Base-by-base conservation (phyloP, 1,140 invertebrate genomes). In the Bombus breviceps region DNA sequence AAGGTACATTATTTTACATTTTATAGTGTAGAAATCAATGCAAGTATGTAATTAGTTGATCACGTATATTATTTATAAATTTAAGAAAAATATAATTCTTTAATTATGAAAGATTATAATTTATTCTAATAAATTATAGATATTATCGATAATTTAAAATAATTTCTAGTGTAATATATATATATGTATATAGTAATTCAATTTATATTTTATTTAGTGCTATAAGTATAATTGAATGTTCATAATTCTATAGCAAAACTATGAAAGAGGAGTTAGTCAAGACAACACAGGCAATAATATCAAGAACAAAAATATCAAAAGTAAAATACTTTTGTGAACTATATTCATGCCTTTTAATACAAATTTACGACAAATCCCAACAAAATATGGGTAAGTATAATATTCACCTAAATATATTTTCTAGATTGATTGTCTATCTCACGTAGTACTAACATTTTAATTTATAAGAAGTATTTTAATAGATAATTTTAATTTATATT, bases 301-400 rank as follows among this genome's bases (percentile, higher is more conserved):
- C 90, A 32, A 96, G 93, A 88, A 92, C 93, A 8, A 93, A 82
- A 53, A 92, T 96, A 13, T 92, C 90, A 28, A 95, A 94, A 77
- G 87, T 94, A 22, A 95, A 96, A 39, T 91, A 95, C 84, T 96
- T 95, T 83, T 88, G 94, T 57, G 95, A 96, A 86, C 92, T 96
- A 59, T 95, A 95, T 87, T 91, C 92, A n/a, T 92, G 89, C 78
- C 87, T 96, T 62, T 90, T 96, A 62, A 89, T 91, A 57, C 91
- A 96, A 86, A 95, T 96, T 76, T 96, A 96, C 91, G 95, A 96
- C 71, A 93, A 95, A 82, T 88, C 89, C 9, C 94, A 95, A 81
- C 83, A 93, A 32, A 95, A 92, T 37, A 94, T 95, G 94, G 92
- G 96, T 96, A 95, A 39, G 13, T 66, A 72, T 13, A 37, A 15